Percentiles rank a stretch among this genome's conserved stretches.
Conservation (phyloP, 2,888 invertebrate species). For the Anarsia innoxiella region DNA sequence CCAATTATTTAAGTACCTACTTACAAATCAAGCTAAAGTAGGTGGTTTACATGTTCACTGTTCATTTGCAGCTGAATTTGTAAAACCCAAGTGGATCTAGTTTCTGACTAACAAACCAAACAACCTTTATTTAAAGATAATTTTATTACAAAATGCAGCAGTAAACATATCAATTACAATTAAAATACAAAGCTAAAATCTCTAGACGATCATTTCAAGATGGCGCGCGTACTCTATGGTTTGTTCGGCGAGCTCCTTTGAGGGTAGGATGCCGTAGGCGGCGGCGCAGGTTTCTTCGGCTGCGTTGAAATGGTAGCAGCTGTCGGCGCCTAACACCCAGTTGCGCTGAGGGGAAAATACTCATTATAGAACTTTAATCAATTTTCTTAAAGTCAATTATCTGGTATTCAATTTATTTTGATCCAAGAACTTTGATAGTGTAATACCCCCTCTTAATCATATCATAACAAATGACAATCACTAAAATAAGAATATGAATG, state of each 20-base stretch:
- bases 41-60: no score
- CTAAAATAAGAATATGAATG: no score
- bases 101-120: no score
- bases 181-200: not conserved
- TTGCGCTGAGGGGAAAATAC: constrained; percentile 78
- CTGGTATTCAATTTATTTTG: no score
- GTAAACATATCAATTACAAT: not conserved
- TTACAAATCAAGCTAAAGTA: no score
- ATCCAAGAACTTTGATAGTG: no score
- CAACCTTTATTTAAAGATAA: constrained; percentile 7
- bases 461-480: no score
- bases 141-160: constrained; percentile 18
- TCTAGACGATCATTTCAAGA: constrained; percentile 96
- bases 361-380: no score
- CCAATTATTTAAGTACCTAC: no score
- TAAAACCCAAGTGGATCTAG: no score
- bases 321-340: constrained; percentile 86
- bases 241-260: constrained; percentile 92
- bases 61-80: no score
- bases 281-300: constrained; percentile 83
- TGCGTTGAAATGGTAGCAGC: constrained; percentile 85
- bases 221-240: constrained; percentile 98
- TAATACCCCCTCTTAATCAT: no score
- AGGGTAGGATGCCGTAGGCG: constrained; percentile 81
- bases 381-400: not conserved